phyloP scores from a whole-genome alignment of 2,113 vertebrate species.

The Siniperca knerii region DNA sequence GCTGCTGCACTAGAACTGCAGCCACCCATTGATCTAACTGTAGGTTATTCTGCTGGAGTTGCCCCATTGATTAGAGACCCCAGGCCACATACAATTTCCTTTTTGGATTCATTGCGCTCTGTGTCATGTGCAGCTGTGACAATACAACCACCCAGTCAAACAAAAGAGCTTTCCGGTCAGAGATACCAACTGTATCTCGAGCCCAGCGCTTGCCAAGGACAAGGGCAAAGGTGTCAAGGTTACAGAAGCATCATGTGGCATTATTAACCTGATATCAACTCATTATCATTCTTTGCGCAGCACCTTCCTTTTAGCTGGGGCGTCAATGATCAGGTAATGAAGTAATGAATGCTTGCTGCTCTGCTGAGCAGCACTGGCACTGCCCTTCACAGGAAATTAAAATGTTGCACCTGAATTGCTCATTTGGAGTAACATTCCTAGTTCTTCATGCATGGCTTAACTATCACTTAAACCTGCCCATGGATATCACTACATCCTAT shows the following conservation, averaged over 20 bases:
- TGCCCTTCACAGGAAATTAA: conserved; percentile 78
- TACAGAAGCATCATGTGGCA: conserved; percentile 14
- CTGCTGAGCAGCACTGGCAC: conserved; percentile 44
- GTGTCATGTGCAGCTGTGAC: conserved; percentile 17
- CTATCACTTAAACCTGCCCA: background rate
- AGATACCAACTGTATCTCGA: conserved; percentile 17
- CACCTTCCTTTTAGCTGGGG: conserved; percentile 23
- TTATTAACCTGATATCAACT: conserved; percentile 58
- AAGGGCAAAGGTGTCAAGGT: conserved; percentile 43
- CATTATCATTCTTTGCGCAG: conserved; percentile 56
- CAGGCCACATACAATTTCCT: conserved; percentile 62
- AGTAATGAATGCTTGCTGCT: conserved; percentile 67
- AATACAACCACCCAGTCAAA: conserved; percentile 25
- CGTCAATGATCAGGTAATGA: conserved; percentile 68
- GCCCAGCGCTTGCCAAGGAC: background rate
- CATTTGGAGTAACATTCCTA: conserved; percentile 27
- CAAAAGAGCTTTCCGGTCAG: conserved; percentile 20
- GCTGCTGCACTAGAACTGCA: conserved; percentile 49
- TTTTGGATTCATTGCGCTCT: conserved; percentile 20
- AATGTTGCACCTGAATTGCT: conserved; percentile 49
- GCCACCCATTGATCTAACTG: conserved; percentile 61
- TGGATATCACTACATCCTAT: conserved; percentile 5
- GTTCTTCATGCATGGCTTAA: conserved; percentile 18
- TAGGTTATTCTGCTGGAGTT: conserved; percentile 56
- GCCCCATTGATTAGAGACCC: conserved; percentile 59